Evolutionary conservation across 2,797 vertebrate species (phyloP).

Genomic region (Coendou prehensilis): DNA sequence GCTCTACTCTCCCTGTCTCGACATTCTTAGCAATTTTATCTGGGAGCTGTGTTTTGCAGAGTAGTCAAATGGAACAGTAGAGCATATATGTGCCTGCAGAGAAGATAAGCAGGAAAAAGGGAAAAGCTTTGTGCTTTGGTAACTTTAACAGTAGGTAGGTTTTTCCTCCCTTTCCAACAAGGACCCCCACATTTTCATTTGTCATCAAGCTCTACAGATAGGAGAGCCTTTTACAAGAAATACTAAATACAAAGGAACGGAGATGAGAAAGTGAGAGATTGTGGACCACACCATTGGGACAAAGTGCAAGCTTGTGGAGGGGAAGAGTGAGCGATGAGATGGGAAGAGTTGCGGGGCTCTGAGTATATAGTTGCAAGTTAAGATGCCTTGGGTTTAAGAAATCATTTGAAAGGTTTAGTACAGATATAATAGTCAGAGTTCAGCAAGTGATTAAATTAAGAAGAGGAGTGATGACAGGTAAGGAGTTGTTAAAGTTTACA

Average conservation of each 20-base stretch:
- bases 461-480: background rate
- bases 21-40: background rate
- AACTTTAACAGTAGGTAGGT: background rate
- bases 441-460: background rate
- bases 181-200: background rate
- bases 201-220: background rate
- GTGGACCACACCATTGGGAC: background rate
- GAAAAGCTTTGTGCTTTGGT: background rate
- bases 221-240: background rate
- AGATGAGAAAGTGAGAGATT: background rate
- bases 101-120: background rate
- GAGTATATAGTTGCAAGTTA: background rate
- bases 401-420: background rate
- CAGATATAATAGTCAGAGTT: slow-evolving; percentile 33
- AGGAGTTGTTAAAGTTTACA: background rate
- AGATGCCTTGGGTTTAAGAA: background rate
- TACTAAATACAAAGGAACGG: background rate
- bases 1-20: background rate
- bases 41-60: background rate
- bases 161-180: slow-evolving; percentile 3
- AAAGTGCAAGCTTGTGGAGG: background rate
- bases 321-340: background rate
- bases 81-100: background rate
- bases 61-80: background rate
- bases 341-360: background rate